A percentile compares a stretch with the other conserved stretches of the same genome.
phyloP scores from a whole-genome alignment of 2,888 invertebrate genomes.

The Perdita meconis region DNA sequence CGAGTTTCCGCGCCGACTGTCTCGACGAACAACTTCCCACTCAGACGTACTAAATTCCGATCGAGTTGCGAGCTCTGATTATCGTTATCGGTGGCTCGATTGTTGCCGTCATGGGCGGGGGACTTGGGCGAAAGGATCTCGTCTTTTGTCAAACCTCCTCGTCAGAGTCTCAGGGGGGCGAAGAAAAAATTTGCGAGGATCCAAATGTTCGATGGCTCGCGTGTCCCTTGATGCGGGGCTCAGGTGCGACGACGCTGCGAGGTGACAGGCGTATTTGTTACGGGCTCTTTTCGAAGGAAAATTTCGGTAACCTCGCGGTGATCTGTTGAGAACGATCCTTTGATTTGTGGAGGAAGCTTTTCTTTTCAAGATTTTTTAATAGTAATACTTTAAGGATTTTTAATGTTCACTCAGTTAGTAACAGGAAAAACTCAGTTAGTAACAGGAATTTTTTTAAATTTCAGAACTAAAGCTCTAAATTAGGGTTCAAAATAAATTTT shows the following conservation, averaged over 20 bases:
- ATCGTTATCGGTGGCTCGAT: conserved; percentile 6
- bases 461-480: too few species aligned
- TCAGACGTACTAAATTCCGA: not conserved
- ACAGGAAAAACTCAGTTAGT: too few species aligned
- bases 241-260: conserved; percentile 66
- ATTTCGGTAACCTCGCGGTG: conserved; percentile 5
- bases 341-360: too few species aligned
- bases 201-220: conserved; percentile 31
- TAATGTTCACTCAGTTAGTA: too few species aligned
- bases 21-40: not conserved
- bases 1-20: not conserved
- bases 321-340: conserved; percentile 7
- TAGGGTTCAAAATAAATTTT: too few species aligned
- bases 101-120: conserved; percentile 7
- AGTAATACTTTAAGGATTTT: too few species aligned
- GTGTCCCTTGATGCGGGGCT: conserved; percentile 54
- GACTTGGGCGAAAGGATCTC: conserved; percentile 34
- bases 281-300: conserved; percentile 19
- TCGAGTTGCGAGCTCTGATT: conserved; percentile 8
- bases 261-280: conserved; percentile 66
- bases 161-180: not conserved
- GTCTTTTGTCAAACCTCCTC: conserved; percentile 44
- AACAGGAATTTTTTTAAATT: too few species aligned
- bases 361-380: too few species aligned
- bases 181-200: conserved; percentile 51